Evolutionary conservation across 2,797 vertebrate species (phyloP).

Genomic region (Manis javanica): DNA sequence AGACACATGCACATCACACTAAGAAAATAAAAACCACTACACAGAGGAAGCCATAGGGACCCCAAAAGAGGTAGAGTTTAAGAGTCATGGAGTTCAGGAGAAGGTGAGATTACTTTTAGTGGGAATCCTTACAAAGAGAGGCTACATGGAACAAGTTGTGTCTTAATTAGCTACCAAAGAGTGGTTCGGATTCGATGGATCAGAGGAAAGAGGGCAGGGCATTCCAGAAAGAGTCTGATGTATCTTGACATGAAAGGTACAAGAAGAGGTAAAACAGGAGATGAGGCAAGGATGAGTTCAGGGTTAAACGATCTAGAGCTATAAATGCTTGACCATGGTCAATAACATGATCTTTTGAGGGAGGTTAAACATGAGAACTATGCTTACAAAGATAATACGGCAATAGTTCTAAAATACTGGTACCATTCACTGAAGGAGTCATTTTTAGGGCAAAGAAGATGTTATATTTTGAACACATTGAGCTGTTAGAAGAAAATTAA

Average conservation of each 20-base stretch:
- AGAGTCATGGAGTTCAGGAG: neutral
- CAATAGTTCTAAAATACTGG: neutral
- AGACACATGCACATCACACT: neutral
- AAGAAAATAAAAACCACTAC: neutral
- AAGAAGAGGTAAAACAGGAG: neutral
- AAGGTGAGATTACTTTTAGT: neutral
- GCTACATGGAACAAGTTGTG: neutral
- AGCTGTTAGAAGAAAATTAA: constrained; percentile 42
- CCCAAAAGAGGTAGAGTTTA: neutral
- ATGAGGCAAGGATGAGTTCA: neutral
- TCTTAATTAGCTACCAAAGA: neutral
- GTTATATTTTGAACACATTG: neutral
- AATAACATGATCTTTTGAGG: neutral
- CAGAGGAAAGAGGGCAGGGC: neutral
- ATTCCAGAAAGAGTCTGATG: neutral
- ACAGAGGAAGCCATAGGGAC: neutral
- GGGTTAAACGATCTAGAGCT: neutral
- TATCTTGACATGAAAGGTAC: neutral
- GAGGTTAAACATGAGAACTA: neutral
- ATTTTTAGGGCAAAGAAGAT: constrained; percentile 46
- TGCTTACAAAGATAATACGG: neutral
- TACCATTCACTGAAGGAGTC: neutral
- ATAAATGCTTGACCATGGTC: neutral
- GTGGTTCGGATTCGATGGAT: neutral
- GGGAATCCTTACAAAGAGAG: neutral